Conservation (phyloP, 2,888 invertebrate genomes). For the Acanthoscelides obtectus region DNA sequence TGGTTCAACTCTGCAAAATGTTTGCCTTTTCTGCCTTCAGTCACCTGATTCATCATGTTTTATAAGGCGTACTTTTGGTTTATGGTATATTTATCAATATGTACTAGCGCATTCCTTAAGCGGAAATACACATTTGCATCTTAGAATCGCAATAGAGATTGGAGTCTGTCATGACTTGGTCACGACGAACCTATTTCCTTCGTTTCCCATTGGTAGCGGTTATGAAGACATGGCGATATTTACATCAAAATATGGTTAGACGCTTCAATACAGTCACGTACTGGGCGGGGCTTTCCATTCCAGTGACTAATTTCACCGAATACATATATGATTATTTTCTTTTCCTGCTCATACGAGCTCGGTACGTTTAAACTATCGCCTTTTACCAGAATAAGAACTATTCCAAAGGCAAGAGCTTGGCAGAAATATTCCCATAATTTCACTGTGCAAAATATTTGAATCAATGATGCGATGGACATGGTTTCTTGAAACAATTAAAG, state of each 20-base stretch:
- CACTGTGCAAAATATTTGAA: too few relatives aligned
- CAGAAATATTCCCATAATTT: too few relatives aligned
- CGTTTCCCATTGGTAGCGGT: background rate
- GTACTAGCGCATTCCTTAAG: background rate
- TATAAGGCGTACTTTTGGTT: background rate
- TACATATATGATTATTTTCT: too few relatives aligned
- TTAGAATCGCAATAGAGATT: background rate
- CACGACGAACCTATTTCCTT: background rate
- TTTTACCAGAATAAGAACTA: too few relatives aligned
- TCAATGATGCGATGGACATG: too few relatives aligned
- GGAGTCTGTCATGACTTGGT: background rate
- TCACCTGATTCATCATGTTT: too few relatives aligned
- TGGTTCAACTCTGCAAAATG: too few relatives aligned
- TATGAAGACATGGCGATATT: background rate
- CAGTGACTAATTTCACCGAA: background rate
- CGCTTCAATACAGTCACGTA: background rate
- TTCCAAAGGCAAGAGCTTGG: too few relatives aligned
- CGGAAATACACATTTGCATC: background rate
- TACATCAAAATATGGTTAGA: background rate
- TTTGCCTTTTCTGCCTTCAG: too few relatives aligned
- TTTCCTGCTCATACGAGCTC: too few relatives aligned
- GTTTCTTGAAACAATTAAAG: too few relatives aligned
- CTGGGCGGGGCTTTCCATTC: background rate
- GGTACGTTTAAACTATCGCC: too few relatives aligned
- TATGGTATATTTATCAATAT: background rate